Evolutionary conservation across 2,113 vertebrate genomes (phyloP), one percentile per base, ranked within the genome.

Genomic region (Centrocercus urophasianus): DNA sequence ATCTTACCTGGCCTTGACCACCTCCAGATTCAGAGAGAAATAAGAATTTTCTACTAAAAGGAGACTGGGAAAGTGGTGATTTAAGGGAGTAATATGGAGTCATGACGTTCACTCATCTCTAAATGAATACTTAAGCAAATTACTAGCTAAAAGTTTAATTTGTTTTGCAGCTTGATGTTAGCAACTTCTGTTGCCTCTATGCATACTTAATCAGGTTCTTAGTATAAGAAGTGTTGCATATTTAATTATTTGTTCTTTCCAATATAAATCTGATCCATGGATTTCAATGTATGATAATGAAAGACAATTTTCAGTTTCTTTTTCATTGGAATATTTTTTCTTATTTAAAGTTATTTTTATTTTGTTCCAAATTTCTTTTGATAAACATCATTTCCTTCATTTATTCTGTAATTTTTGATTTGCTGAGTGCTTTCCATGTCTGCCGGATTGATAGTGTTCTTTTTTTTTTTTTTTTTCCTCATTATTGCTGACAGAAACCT

Each of bases 1-100:
- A 2, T 30, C 15, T 8, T 30, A 30, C 52, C 52, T 54, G 52
- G 8, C 15, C 27, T 54, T 28, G 27, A 54, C 5, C 8, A 30
- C 52, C 52, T 54, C 15, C 27, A 10, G 27, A 28, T 54, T 54
- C 15, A 54, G 52, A 30, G 27, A 54, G 27, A 30, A 54, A 18
- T 80, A 90, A 13, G 38, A 67, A 24, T 15, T 52, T 86, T 50
- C 65, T 16, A 60, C 61, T 54, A 60, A 93, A 81, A 84, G 63
- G 36, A 60, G 18, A n/a, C 56, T 38, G 27, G 50, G 18, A 54
- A 32, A 17, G 24, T 78, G 21, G 17, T 61, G 72, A 34, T 86
- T 83, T 28, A 83, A 74, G 20, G 19, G 19, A 48, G 17, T 57
- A 18, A 25, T 72, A 40, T 11, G 63, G 66, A 48, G 15, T 27